Evolutionary conservation across 2,113 vertebrate genomes (phyloP), one percentile per base, ranked within the genome.

Genomic region (Heterotilapia buettikoferi): DNA sequence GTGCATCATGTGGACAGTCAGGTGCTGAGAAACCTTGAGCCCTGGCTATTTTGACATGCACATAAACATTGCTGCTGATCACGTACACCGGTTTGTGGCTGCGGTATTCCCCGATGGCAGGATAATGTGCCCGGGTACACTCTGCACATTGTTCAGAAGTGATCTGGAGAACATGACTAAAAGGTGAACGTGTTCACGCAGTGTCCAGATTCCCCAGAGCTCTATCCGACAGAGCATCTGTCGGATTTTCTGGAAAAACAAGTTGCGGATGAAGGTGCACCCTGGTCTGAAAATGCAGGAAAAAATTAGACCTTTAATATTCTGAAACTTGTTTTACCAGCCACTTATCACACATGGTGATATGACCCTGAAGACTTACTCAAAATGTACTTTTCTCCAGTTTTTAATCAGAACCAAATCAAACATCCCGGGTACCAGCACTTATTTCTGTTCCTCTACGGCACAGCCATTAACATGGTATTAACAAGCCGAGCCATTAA

Each of bases 111-210:
- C 21, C 1, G 2, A 26, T 26, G 68, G 21, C 4, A 19, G 43
- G 43, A 76, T 76, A 3, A 50, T 29, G 24, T 19, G 21, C 24
- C 71, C 5, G 1, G 14, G 21, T 26, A 0, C 0, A 9, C 36
- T 16, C 2, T 6, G 5, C 21, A 29, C 68, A 45, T 16, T 26
- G 38, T 45, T 18, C 21, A 73, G 68, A 2, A 73, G 40, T 29
- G 68, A 7, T 47, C 40, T 45, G 68, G 68, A 40, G 68, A 1
- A 50, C 71, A 7, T 3, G 43, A 19, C 14, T 21, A 6, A 50
- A 5, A 76, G 71, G 24, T 76, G 24, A 47, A 76, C 3, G 4
- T 76, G 71, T 76, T 47, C 14, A 47, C 4, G 2, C 5, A 16
- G 24, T 2, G 0, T 0, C 40, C 40, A 45, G 40, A 76, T 45